Evolutionary conservation across 2,888 invertebrate species (phyloP).

Genomic region (Malachius bipustulatus): DNA sequence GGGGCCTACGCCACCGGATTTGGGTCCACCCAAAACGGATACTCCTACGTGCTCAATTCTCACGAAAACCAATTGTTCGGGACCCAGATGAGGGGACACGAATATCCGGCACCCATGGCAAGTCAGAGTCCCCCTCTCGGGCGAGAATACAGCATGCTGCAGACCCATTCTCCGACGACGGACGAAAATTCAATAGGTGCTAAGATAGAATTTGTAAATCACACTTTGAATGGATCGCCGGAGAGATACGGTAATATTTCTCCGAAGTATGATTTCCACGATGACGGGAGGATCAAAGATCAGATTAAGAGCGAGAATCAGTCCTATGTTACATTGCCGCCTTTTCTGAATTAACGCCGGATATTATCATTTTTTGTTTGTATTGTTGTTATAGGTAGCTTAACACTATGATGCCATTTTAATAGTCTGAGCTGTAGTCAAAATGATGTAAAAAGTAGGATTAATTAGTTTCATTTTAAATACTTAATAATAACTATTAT

Average conservation of each 20-base stretch:
- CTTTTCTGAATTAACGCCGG: conserved; percentile 58
- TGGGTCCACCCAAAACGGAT: conserved; percentile 46
- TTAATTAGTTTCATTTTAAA: no score
- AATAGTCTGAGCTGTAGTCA: no score
- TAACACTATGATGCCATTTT: no score
- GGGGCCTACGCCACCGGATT: conserved; percentile 51
- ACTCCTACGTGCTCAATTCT: conserved; percentile 52
- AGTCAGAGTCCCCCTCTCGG: conserved; percentile 54
- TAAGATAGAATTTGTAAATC: conserved; percentile 38
- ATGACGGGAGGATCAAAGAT: conserved; percentile 34
- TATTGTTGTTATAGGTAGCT: no score
- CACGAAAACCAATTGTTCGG: conserved; percentile 62
- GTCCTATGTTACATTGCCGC: conserved; percentile 58
- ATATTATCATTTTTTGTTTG: no score
- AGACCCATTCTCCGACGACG: conserved; percentile 46
- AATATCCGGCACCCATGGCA: conserved; percentile 41
- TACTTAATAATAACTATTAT: no score
- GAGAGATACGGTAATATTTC: conserved; percentile 50
- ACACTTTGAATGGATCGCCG: conserved; percentile 36
- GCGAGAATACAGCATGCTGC: conserved; percentile 54
- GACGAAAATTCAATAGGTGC: conserved; percentile 36
- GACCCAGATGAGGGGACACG: conserved; percentile 49
- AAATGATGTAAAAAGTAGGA: no score
- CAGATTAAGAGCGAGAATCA: conserved; percentile 37
- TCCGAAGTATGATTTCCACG: conserved; percentile 46